Conservation (phyloP, 2,797 vertebrate genomes). For the Lagodon rhomboides region DNA sequence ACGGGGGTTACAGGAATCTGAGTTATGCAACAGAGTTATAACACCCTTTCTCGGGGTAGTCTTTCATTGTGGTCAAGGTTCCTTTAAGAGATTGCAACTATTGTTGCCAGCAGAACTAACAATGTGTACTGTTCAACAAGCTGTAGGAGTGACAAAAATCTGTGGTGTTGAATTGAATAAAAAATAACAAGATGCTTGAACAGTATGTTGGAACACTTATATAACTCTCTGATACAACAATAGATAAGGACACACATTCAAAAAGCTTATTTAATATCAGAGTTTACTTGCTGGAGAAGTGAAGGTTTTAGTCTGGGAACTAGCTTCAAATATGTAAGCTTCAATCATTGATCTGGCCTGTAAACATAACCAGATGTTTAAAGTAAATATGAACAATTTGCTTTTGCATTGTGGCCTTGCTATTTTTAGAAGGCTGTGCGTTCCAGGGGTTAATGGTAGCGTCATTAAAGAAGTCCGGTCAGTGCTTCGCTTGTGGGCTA, state of each 20-base stretch:
- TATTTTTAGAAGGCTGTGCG: constrained; percentile 91
- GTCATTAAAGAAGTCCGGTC: constrained; percentile 93
- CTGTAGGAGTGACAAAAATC: not conserved
- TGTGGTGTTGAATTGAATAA: not conserved
- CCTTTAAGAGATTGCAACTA: constrained; percentile 3
- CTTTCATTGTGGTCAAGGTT: constrained; percentile 13
- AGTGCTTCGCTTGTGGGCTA: constrained; percentile 82
- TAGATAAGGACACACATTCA: not conserved
- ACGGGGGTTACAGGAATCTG: not conserved
- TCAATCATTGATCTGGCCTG: not conserved
- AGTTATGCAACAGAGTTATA: not conserved
- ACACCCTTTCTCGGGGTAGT: not conserved
- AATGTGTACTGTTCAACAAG: not conserved
- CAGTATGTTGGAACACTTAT: not conserved
- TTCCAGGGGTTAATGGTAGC: constrained; percentile 91
- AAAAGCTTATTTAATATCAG: not conserved
- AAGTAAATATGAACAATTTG: constrained; percentile 80
- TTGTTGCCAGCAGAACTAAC: not conserved
- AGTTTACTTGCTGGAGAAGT: not conserved
- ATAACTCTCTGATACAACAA: not conserved
- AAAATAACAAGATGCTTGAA: not conserved
- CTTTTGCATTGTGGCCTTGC: constrained; percentile 81
- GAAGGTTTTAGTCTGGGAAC: constrained; percentile 2
- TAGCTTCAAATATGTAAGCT: not conserved
- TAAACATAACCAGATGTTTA: constrained; percentile 91